These are phyloP conservation scores for Elanoides forficatus DNA, from an alignment of 2,113 vertebrate species.

Conservation along the genomic window DNA sequence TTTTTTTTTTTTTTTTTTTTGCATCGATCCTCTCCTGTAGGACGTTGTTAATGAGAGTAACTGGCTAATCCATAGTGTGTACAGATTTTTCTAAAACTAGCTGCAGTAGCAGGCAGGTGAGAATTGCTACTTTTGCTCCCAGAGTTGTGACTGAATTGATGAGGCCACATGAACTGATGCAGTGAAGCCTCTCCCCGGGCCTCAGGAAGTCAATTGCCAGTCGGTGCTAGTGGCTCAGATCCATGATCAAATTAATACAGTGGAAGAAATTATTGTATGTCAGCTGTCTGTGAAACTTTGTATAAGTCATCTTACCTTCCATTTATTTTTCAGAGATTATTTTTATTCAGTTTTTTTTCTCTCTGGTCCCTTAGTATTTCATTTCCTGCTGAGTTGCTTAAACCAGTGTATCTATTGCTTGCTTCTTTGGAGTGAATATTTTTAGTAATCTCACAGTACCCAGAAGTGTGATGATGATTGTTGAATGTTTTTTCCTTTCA, in stretches of 20 bases:
- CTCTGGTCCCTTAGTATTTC: not conserved
- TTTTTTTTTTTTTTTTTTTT: not conserved
- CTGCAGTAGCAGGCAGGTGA: not conserved
- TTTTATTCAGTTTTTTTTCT: not conserved
- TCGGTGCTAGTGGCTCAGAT: not conserved
- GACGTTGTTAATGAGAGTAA: not conserved
- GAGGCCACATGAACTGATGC: not conserved
- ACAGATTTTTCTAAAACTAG: not conserved
- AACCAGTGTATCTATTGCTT: not conserved
- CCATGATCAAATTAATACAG: rapidly evolving
- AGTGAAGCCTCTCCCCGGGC: not conserved
- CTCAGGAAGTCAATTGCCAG: not conserved
- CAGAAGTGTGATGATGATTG: not conserved
- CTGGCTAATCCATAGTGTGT: not conserved
- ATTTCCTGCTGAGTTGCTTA: not conserved
- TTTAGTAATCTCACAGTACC: not conserved
- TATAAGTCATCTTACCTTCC: not conserved
- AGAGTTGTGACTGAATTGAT: not conserved
- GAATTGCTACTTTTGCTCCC: not conserved
- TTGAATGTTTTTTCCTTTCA: not conserved
- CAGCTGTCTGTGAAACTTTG: not conserved
- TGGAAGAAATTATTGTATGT: not conserved
- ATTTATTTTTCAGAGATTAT: not conserved
- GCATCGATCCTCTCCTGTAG: not conserved
- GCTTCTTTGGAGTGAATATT: not conserved